Base-by-base conservation (phyloP, 1,140 invertebrate species). In the Homarus americanus region DNA sequence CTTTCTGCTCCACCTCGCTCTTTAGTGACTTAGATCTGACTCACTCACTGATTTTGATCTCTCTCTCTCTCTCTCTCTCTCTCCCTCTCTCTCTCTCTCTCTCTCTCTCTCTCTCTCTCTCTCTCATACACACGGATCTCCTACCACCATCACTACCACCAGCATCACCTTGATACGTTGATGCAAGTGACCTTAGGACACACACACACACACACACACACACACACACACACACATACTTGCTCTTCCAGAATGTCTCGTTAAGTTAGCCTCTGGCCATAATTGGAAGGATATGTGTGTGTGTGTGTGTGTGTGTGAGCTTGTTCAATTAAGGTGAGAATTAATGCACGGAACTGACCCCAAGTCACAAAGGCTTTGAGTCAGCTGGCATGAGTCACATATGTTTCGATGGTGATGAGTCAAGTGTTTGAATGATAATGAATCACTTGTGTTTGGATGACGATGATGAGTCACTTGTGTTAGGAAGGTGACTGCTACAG, bases 191-290 rank as follows among this genome's bases (percentile, higher is more conserved):
- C 7, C 34, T 9, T 78, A 4, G 10, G 17, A 80, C 78, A 80
- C 78, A 80, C 78, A 80, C 78, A 80, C 78, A 80, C 78, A 80
- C 78, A 80, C 78, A 80, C 78, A 80, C 78, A 80, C 78, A 80
- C 40, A 80, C 78, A 80, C 78, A 80, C 40, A 41, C 78, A 80
- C 78, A 80, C 78, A 41, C 10, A 79, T 2, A 40, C 76, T 10
- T 32, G 12, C 75, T 38, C 75, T 38, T 34, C 17, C 75, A 32
- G 28, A 32, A 28, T 78, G 9, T 38, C 75, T 40, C 75, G n/a
- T 36, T 38, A 15, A 32, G n/a, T 38, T 36, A 1, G 24, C 4
- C 24, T 5, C 7, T 72, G 4, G 24, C 7, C 32, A n/a, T 72
- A 5, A 7, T 5, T 72, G 32, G 38, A n/a, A n/a, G n/a, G n/a